phyloP scores from a whole-genome alignment of 1,140 invertebrate genomes.

The Spodoptera frugiperda region DNA sequence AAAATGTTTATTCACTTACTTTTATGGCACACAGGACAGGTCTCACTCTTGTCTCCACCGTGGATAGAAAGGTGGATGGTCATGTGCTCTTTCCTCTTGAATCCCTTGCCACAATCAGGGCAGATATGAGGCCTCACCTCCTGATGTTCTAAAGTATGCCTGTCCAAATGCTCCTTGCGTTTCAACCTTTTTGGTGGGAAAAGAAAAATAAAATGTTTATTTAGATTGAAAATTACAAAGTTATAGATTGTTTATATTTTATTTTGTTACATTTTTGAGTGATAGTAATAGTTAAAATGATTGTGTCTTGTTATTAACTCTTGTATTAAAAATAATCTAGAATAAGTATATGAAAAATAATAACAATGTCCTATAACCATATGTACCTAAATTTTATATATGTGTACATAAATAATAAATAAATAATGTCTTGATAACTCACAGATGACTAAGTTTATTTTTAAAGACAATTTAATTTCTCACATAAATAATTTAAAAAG shows the following conservation, averaged over 20 bases:
- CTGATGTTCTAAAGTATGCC: slow-evolving; percentile 92
- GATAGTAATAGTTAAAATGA: too few relatives aligned
- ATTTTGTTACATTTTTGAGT: too few relatives aligned
- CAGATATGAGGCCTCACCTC: slow-evolving; percentile 90
- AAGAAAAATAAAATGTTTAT: not conserved
- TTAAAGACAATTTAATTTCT: too few relatives aligned
- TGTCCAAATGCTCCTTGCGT: slow-evolving; percentile 91
- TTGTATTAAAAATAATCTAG: too few relatives aligned
- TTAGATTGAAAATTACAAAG: not conserved
- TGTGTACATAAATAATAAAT: too few relatives aligned
- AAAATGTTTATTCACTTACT: slow-evolving; percentile 59
- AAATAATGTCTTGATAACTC: too few relatives aligned
- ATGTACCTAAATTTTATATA: too few relatives aligned
- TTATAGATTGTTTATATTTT: not conserved
- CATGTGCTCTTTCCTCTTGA: slow-evolving; percentile 93
- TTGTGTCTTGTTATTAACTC: too few relatives aligned
- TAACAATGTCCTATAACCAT: too few relatives aligned
- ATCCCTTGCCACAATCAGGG: slow-evolving; percentile 91
- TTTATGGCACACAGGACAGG: slow-evolving; percentile 83
- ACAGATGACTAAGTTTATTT: too few relatives aligned
- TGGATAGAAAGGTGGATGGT: slow-evolving; percentile 92
- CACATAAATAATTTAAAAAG: not conserved
- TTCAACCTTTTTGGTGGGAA: slow-evolving; percentile 87
- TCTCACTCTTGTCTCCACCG: slow-evolving; percentile 91
- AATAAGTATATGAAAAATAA: too few relatives aligned